These are phyloP conservation scores for Anaspis maculata DNA, from an alignment of 2,888 invertebrate genomes.

Conservation along the genomic window DNA sequence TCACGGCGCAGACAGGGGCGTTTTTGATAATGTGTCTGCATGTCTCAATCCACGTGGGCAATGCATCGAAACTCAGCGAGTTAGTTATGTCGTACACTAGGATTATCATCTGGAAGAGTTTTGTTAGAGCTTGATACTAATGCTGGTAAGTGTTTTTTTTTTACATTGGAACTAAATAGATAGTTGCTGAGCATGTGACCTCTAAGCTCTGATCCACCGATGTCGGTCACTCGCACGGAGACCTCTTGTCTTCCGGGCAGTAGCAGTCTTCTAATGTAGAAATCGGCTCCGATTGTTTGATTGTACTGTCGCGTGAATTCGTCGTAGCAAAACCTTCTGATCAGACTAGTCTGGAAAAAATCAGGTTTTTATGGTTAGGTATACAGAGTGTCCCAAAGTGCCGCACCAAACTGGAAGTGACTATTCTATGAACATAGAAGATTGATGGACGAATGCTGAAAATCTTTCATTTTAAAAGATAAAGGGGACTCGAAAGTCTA, in stretches of 20 bases:
- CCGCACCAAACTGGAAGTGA: too few species aligned
- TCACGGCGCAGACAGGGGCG: constrained; percentile 49
- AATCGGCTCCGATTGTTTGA: constrained; percentile 65
- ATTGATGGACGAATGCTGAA: too few species aligned
- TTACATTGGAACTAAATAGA: constrained; percentile 61
- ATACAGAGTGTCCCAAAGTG: too few species aligned
- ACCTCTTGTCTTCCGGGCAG: constrained; percentile 50
- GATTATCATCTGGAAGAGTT: constrained; percentile 58
- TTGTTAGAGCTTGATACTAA: too few species aligned
- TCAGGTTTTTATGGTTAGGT: constrained; percentile 1
- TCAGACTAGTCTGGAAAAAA: constrained; percentile 52
- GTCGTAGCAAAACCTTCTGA: constrained; percentile 58
- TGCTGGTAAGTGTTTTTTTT: too few species aligned
- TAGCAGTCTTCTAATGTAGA: constrained; percentile 56
- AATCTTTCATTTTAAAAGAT: too few species aligned
- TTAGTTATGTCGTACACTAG: constrained; percentile 81
- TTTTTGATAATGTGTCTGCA: constrained; percentile 44
- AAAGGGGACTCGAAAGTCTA: too few species aligned
- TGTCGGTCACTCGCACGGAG: constrained; percentile 73
- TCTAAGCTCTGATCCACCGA: constrained; percentile 69
- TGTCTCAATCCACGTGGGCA: constrained; percentile 61
- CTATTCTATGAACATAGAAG: too few species aligned
- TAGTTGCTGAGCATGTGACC: constrained; percentile 74
- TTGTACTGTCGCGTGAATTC: constrained; percentile 53
- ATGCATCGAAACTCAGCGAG: constrained; percentile 67